These are phyloP conservation scores for Hirtodrosophila confusa DNA, from an alignment of 2,888 invertebrate genomes.

Conservation along the genomic window DNA sequence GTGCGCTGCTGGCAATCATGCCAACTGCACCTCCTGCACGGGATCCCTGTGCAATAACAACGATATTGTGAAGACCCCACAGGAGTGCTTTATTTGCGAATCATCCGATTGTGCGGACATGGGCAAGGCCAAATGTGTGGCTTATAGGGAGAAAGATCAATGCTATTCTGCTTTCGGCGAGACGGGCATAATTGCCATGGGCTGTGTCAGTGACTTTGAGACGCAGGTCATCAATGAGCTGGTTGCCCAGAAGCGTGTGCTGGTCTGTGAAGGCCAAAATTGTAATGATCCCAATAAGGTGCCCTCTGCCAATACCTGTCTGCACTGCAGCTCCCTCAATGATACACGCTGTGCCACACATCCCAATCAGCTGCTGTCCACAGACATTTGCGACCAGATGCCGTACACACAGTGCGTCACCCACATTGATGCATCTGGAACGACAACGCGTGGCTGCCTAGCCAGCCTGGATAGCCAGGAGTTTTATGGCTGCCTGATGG, in stretches of 20 bases:
- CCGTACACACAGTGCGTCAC: slow-evolving; percentile 80
- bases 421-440: slow-evolving; percentile 66
- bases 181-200: slow-evolving; percentile 62
- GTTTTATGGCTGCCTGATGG: slow-evolving; percentile 72
- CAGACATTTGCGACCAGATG: slow-evolving; percentile 53
- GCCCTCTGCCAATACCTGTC: slow-evolving; percentile 62
- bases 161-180: slow-evolving; percentile 73
- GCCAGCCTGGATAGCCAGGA: slow-evolving; percentile 44
- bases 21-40: slow-evolving; percentile 66
- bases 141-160: slow-evolving; percentile 69
- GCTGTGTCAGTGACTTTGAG: slow-evolving; percentile 81
- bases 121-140: slow-evolving; percentile 49
- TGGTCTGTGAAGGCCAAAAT: slow-evolving; percentile 70
- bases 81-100: slow-evolving; percentile 72
- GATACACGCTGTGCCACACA: slow-evolving; percentile 79
- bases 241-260: slow-evolving; percentile 65
- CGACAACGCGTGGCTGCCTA: slow-evolving; percentile 78
- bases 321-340: slow-evolving; percentile 68
- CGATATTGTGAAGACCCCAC: slow-evolving; percentile 58
- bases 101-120: slow-evolving; percentile 57
- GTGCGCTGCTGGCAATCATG: slow-evolving; percentile 59
- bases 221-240: slow-evolving; percentile 56
- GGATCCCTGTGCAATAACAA: slow-evolving; percentile 68
- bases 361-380: slow-evolving; percentile 70
- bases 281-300: slow-evolving; percentile 65